Percentiles rank a stretch among this genome's conserved stretches.
These are phyloP conservation scores for Ptychadena robeensis DNA, from an alignment of 2,797 vertebrate genomes.

Conservation along the genomic window DNA sequence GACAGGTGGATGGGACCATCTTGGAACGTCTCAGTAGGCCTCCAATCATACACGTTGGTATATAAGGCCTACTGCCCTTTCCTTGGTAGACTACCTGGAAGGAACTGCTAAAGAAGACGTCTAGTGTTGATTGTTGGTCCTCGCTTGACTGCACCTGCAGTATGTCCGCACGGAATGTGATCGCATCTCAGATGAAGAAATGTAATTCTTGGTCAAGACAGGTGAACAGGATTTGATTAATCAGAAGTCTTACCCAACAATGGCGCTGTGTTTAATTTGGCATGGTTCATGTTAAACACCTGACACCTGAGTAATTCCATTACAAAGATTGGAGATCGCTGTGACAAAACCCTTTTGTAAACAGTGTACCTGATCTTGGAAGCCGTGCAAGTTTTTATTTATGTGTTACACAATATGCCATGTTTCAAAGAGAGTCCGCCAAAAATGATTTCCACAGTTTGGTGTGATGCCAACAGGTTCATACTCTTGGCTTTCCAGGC, in stretches of 20 bases:
- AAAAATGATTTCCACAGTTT: background rate
- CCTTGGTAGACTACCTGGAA: background rate
- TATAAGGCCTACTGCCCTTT: background rate
- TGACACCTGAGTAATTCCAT: background rate
- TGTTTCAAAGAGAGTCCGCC: background rate
- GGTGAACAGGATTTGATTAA: background rate
- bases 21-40: too few relatives aligned
- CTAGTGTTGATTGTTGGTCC: background rate
- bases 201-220: background rate
- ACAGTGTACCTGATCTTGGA: background rate
- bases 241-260: background rate
- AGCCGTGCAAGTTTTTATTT: background rate
- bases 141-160: background rate
- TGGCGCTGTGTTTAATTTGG: conserved; percentile 3
- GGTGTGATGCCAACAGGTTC: background rate
- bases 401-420: background rate
- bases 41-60: too few relatives aligned
- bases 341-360: background rate
- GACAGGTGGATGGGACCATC: too few relatives aligned
- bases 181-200: background rate
- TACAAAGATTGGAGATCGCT: background rate
- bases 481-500: background rate
- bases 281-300: background rate
- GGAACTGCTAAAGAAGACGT: background rate
- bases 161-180: background rate